These are phyloP conservation scores for Capromys pilorides DNA, from an alignment of 2,797 vertebrate genomes.

Conservation along the genomic window DNA sequence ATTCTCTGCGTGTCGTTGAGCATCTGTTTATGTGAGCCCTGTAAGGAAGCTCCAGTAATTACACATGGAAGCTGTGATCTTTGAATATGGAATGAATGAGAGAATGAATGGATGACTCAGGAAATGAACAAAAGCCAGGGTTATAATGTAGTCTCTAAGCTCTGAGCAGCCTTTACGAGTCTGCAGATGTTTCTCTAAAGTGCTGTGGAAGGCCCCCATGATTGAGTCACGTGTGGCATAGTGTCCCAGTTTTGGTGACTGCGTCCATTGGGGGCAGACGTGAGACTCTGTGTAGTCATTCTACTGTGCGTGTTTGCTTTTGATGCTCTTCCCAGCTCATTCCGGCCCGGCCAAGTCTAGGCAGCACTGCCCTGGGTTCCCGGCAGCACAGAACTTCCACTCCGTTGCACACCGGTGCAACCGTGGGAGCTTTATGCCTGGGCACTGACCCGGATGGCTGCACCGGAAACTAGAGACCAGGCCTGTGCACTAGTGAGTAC, in stretches of 20 bases:
- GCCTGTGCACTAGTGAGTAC: too few species aligned
- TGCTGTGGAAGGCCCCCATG: background rate
- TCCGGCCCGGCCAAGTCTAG: background rate
- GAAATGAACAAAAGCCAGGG: background rate
- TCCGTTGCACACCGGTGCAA: background rate
- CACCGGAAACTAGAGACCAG: background rate
- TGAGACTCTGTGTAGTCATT: background rate
- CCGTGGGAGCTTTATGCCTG: background rate
- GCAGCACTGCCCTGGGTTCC: background rate
- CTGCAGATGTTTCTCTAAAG: background rate
- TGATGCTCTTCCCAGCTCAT: background rate
- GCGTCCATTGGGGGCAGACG: background rate
- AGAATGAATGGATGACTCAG: background rate
- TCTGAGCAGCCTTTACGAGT: background rate
- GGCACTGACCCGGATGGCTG: too few species aligned
- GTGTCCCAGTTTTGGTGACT: background rate
- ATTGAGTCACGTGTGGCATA: background rate
- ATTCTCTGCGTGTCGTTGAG: background rate
- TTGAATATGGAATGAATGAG: background rate
- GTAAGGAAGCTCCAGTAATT: background rate
- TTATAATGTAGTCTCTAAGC: background rate
- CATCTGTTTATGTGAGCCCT: background rate
- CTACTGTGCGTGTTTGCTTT: background rate
- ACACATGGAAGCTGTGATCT: background rate
- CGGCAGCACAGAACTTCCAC: background rate